A percentile compares a stretch with the other conserved stretches of the same genome.
Conservation (phyloP, 2,888 invertebrate species). For the Andrena trimmerana region DNA sequence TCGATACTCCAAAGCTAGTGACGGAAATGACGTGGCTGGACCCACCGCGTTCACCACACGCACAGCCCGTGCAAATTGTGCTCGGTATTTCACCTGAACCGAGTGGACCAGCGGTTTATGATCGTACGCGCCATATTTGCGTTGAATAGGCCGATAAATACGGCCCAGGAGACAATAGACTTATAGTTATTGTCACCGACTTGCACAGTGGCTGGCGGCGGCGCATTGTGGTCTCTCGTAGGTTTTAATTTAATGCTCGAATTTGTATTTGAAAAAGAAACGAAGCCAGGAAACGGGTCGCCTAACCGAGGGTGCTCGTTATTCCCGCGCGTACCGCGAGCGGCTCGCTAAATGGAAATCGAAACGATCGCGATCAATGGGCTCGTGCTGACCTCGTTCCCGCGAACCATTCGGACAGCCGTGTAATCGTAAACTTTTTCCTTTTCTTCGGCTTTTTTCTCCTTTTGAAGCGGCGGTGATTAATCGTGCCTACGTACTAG, state of each 20-base stretch:
- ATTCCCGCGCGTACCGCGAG: conserved; percentile 42
- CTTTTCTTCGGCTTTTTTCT: background rate
- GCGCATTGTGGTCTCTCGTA: conserved; percentile 52
- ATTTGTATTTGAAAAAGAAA: conserved; percentile 55
- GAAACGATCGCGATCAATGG: conserved; percentile 58
- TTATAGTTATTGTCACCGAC: conserved; percentile 73
- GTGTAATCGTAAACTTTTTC: conserved; percentile 57
- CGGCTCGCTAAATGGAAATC: conserved; percentile 55
- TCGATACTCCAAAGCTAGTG: conserved; percentile 21
- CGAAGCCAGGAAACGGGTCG: conserved; percentile 1
- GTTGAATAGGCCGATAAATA: conserved; percentile 76
- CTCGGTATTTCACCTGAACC: conserved; percentile 68
- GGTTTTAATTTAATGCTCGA: conserved; percentile 70
- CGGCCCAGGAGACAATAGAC: conserved; percentile 71
- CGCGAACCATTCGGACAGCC: conserved; percentile 52
- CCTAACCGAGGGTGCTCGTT: conserved; percentile 48
- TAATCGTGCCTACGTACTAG: conserved; percentile 62
- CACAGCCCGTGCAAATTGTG: conserved; percentile 66
- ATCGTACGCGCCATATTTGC: conserved; percentile 73
- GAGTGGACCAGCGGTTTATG: conserved; percentile 65
- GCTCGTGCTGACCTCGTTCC: conserved; percentile 58
- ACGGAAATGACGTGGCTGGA: conserved; percentile 55
- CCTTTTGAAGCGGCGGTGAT: conserved; percentile 51
- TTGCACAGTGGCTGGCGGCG: conserved; percentile 28
- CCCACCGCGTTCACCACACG: conserved; percentile 62